These are phyloP conservation scores for Drosophila fuyamai DNA, from an alignment of 1,140 invertebrate species.

Conservation along the genomic window DNA sequence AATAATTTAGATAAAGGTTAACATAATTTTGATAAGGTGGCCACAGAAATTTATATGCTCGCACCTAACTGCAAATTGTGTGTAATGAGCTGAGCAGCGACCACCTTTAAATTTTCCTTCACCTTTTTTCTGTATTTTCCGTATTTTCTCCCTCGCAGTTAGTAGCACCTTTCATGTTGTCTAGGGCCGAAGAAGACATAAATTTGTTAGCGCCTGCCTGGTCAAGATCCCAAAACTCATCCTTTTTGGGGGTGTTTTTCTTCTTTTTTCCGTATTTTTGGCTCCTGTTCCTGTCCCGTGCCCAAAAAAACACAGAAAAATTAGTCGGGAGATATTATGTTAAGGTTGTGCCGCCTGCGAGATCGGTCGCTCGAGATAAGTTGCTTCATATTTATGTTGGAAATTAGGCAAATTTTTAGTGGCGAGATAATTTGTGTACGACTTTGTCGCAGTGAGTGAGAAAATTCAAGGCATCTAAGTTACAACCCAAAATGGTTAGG, in stretches of 20 bases:
- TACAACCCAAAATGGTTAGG: conserved; percentile 17
- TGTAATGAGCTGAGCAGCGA: conserved; percentile 77
- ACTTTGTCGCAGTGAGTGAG: conserved; percentile 83
- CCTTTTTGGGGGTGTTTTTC: conserved; percentile 53
- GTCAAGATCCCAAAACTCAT: conserved; percentile 57
- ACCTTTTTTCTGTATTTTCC: conserved; percentile 1
- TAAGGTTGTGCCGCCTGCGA: conserved; percentile 40
- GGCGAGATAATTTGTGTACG: conserved; percentile 83
- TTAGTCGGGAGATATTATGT: conserved; percentile 45
- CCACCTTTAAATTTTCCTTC: conserved; percentile 53
- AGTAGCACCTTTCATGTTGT: conserved; percentile 72
- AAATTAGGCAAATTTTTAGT: conserved; percentile 84
- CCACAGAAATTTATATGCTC: conserved; percentile 76
- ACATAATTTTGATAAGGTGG: conserved; percentile 71
- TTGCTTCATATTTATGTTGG: conserved; percentile 76
- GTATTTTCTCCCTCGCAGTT: conserved; percentile 50
- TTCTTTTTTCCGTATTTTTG: conserved; percentile 4
- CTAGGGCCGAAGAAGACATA: conserved; percentile 79
- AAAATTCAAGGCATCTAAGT: conserved; percentile 55
- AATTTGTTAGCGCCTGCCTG: conserved; percentile 79
- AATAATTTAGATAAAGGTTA: conserved; percentile 76
- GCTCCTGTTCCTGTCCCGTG: conserved; percentile 49
- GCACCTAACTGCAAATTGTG: conserved; percentile 83
- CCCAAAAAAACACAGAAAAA: conserved; percentile 54
- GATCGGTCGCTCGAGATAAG: conserved; percentile 71